Evolutionary conservation across 2,888 invertebrate species (phyloP), one percentile per base, ranked within the genome.

Genomic region (Machimus atricapillus): DNA sequence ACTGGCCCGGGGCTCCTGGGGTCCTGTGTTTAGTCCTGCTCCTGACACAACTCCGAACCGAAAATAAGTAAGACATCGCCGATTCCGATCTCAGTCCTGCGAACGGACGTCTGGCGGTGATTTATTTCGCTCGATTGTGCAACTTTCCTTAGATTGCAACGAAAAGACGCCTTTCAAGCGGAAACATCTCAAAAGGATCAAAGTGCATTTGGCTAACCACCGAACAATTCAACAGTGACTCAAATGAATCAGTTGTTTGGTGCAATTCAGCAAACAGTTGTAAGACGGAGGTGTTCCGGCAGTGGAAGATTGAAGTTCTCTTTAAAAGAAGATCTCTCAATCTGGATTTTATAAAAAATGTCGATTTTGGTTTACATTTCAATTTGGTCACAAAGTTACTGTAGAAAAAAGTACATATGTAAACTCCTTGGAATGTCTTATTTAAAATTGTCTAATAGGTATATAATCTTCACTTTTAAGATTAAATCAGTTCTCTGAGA

Each of bases 181-280:
- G 74, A 85, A 85, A 7, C 19, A 74, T 14, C 14, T 85, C 34
- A 85, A 85, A 85, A 76, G 76, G 74, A 85, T 85, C 85, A 74
- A 85, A 85, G 76, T 34, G 74, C 74, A 76, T 85, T 74, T 46
- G 27, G 85, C 76, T 85, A 76, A 85, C 85, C 85, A 85, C 85
- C 66, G 76, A 52, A 85, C 76, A 85, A 52, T 74, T n/a, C 58
- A 31, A 37, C 58, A 66, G n/a, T 31, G n/a, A 58, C 46, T 66
- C n/a, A 58, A 58, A 66, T 23, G 23, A 82, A 82, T 58, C 82
- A 58, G 4, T 76, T 37, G 76, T 40, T 76, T 34, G 3, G 14
- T 14, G 37, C 14, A 6, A 66, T 19, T 19, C 66, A 23, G 27
- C 66, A 66, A 52, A 52, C 52, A 52, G 52, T 52, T 0, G 52